These are phyloP conservation scores for Microtus pennsylvanicus DNA, from an alignment of 2,113 vertebrate species.

Conservation along the genomic window DNA sequence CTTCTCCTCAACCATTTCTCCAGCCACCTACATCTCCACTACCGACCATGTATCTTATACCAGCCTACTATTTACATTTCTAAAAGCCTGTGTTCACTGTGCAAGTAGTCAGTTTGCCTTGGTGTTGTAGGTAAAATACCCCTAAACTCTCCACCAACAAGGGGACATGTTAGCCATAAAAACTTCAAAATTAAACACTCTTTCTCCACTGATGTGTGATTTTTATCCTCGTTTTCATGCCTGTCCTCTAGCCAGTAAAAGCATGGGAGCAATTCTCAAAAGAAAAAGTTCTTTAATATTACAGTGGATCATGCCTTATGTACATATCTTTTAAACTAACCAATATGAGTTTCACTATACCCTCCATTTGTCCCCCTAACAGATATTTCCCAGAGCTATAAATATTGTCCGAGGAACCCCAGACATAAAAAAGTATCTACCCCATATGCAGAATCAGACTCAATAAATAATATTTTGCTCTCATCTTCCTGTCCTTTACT, in stretches of 20 bases:
- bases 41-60: neutral
- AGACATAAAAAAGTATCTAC: neutral
- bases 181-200: neutral
- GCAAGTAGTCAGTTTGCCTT: neutral
- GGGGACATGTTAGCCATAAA: neutral
- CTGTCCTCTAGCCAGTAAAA: neutral
- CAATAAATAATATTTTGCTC: neutral
- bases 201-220: neutral
- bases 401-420: neutral
- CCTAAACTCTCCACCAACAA: neutral
- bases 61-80: too few species aligned
- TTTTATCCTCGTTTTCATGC: neutral
- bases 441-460: rapidly evolving
- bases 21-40: too few species aligned
- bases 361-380: neutral
- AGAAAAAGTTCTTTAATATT: neutral
- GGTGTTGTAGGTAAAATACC: neutral
- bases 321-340: neutral
- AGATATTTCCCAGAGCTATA: neutral
- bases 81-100: neutral
- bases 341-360: neutral
- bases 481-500: neutral
- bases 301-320: neutral
- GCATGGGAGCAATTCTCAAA: neutral
- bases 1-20: neutral